Base-by-base conservation (phyloP, 92 coral and sea anemone genomes). In the Siderastrea radians region DNA sequence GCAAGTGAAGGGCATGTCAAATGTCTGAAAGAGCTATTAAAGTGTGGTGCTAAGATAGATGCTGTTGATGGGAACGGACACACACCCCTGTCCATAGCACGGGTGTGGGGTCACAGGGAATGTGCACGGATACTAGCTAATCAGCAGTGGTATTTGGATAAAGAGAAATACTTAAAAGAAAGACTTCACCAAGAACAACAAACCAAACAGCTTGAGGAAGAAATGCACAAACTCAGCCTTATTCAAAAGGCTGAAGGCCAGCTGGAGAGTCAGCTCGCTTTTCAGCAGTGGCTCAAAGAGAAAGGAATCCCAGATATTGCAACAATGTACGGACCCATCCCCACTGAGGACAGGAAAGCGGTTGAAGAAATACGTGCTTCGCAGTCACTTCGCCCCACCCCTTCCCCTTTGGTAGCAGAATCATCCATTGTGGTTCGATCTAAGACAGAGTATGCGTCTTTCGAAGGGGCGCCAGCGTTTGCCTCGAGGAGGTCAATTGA, bases 71-170 rank as follows among this genome's bases (percentile, higher is more conserved):
- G 78, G 3, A 94, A 96, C 49, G 93, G 92, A 2, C 93, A 96
- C 79, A 89, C 97, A 19, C 98, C 99, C n/a, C 93, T 98, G 84
- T 95, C 93, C 45, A 77, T 96, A 73, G 95, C 99, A 8, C 96
- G 98, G 7, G 94, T 96, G 67, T 98, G 99, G 98, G 98, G 98
- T 16, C 98, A 96, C 63, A 92, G 99, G 64, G 85, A 69, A 11
- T 98, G 99, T 84, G 99, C 96, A 2, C 85, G 98, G 53, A 91
- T 98, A 52, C 92, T 98, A 6, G 91, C 96, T 16, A 92, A 94
- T 82, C 95, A 90, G 44, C 99, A 96, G 87, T 98, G 99, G 99
- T 93, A 96, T 43, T 68, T 98, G 10, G 96, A 98, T 84, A 98
- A 98, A 74, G 95, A 96, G 47, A 79, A 88, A 83, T 93, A 96